phyloP scores from a whole-genome alignment of 2,797 vertebrate species.

The Galaxias olidus region DNA sequence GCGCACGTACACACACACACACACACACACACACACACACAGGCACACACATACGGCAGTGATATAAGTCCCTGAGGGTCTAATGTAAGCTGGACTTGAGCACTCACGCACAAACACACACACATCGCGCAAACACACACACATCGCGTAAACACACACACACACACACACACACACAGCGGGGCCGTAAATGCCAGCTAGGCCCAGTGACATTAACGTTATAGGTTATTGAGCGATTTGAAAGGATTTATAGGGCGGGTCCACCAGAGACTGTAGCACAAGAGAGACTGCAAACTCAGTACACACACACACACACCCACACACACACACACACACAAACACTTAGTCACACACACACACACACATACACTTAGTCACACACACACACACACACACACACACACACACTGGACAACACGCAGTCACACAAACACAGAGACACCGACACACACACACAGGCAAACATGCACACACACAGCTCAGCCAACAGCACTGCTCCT shows the following conservation, averaged over 20 bases:
- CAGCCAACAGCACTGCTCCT: conserved; percentile 36
- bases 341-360: conserved; percentile 23
- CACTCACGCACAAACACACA: conserved; percentile 36
- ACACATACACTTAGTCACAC: conserved; percentile 24
- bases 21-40: conserved; percentile 4
- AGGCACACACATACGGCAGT: not conserved
- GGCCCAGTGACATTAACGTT: conserved; percentile 73
- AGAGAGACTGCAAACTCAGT: conserved; percentile 15
- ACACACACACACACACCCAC: conserved; percentile 36
- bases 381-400: not conserved
- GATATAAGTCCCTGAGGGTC: no score
- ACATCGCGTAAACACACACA: conserved; percentile 42
- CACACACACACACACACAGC: conserved; percentile 32
- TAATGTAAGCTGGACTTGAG: no score
- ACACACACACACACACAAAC: conserved; percentile 13
- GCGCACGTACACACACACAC: not conserved
- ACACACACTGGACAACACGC: no score
- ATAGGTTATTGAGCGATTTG: conserved; percentile 75
- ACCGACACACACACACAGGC: conserved; percentile 10
- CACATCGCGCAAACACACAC: conserved; percentile 47
- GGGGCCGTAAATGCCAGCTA: conserved; percentile 66
- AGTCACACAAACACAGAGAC: conserved; percentile 18
- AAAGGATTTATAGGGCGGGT: conserved; percentile 71
- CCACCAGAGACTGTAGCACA: conserved; percentile 63
- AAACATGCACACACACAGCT: conserved; percentile 8